Percentiles rank a stretch among this genome's conserved stretches.
Conservation (phyloP, 30 jellyfish, hydroid and myxozoan species). For the Aurelia sp. region DNA sequence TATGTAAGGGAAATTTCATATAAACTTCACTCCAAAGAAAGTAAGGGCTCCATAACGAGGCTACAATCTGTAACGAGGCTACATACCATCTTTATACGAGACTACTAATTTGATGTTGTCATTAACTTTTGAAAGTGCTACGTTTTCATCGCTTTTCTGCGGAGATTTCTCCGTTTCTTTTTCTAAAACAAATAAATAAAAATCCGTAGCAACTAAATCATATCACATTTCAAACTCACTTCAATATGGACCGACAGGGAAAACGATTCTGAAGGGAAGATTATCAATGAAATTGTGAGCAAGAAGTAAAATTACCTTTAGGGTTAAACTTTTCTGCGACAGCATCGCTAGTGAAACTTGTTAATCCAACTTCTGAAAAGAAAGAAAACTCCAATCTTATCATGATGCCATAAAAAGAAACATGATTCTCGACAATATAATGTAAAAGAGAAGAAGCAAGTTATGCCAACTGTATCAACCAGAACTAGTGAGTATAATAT, state of each 20-base stretch:
- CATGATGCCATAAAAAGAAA: no score
- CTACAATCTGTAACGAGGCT: no score
- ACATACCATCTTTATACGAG: conserved; percentile 25
- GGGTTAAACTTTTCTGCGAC: conserved; percentile 44
- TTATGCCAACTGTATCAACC: no score
- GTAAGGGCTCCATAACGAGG: no score
- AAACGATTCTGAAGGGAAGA: neutral
- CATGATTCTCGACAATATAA: no score
- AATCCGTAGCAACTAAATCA: neutral
- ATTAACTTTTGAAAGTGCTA: conserved; percentile 55
- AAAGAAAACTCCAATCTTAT: neutral
- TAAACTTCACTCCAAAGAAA: no score
- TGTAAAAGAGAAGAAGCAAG: no score
- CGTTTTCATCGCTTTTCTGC: conserved; percentile 35
- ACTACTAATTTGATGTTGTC: conserved; percentile 45
- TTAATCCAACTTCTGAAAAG: conserved; percentile 53
- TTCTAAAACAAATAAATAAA: neutral
- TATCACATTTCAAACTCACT: neutral
- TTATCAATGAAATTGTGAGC: no score
- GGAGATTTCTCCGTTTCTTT: conserved; percentile 40
- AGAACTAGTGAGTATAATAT: no score
- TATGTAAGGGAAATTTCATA: no score
- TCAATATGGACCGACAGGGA: neutral
- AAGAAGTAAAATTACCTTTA: conserved; percentile 15
- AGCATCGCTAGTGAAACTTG: conserved; percentile 50